Percentiles rank a stretch among this genome's conserved stretches.
phyloP scores from a whole-genome alignment of 2,113 vertebrate genomes.

The Phasianus colchicus region DNA sequence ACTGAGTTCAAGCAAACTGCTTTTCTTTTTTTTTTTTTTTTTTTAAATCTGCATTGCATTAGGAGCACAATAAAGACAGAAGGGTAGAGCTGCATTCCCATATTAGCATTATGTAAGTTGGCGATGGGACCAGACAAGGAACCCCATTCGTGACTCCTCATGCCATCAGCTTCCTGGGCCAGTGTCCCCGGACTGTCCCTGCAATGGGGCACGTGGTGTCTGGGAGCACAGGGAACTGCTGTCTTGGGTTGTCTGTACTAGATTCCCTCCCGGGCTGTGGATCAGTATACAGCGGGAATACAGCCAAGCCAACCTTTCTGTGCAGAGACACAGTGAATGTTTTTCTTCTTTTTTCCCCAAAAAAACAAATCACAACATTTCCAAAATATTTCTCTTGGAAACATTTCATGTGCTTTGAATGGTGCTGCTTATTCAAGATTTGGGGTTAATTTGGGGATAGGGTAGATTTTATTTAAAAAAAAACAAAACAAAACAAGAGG shows the following conservation, averaged over 20 bases:
- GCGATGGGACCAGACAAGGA: neutral
- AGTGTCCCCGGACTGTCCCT: neutral
- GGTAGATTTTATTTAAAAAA: neutral
- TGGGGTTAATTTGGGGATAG: neutral
- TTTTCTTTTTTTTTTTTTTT: too few relatives aligned
- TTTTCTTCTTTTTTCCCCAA: neutral
- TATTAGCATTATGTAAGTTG: fast-evolving
- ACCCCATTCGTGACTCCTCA: neutral
- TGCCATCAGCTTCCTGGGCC: neutral
- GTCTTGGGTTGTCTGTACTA: neutral
- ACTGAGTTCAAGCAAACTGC: neutral
- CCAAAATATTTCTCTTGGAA: neutral
- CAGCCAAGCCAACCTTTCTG: neutral
- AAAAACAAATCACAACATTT: neutral
- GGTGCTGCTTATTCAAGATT: neutral
- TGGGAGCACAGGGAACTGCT: neutral
- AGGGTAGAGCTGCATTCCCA: neutral
- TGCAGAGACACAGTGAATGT: neutral
- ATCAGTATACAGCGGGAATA: neutral
- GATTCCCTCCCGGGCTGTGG: neutral
- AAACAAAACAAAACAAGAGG: neutral
- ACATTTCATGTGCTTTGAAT: neutral
- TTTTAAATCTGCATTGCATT: neutral
- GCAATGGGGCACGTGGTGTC: neutral
- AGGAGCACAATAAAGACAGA: neutral